phyloP scores from a whole-genome alignment of 2,797 vertebrate species.

The Gymnocypris eckloni region DNA sequence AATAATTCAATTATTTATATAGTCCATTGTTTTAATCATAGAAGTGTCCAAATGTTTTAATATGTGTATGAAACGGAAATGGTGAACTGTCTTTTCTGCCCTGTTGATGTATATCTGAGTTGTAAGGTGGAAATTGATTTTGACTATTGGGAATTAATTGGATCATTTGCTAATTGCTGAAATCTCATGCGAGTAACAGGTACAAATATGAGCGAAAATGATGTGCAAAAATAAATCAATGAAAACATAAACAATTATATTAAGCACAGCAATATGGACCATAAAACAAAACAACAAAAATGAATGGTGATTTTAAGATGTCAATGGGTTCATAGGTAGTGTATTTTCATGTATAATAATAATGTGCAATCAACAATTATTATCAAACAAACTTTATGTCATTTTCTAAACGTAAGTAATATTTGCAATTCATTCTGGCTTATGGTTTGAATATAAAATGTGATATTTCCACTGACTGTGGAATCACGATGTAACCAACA shows the following conservation, averaged over 20 bases:
- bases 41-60: neutral
- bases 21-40: neutral
- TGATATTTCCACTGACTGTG: neutral
- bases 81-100: neutral
- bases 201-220: neutral
- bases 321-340: neutral
- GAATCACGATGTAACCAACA: neutral
- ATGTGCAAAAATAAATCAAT: neutral
- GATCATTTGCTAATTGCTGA: neutral
- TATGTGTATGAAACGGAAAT: neutral
- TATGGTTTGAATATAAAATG: neutral
- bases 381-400: neutral
- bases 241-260: neutral
- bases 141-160: neutral
- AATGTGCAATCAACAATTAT: neutral
- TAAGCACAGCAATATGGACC: neutral
- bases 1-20: neutral
- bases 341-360: neutral
- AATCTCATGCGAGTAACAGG: neutral
- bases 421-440: neutral
- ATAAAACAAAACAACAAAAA: neutral
- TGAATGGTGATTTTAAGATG: neutral
- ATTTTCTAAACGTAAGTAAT: neutral
- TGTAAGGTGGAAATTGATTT: neutral
- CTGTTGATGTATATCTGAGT: neutral